Conservation (phyloP, 2,797 vertebrate species). For the Falco columbarius region DNA sequence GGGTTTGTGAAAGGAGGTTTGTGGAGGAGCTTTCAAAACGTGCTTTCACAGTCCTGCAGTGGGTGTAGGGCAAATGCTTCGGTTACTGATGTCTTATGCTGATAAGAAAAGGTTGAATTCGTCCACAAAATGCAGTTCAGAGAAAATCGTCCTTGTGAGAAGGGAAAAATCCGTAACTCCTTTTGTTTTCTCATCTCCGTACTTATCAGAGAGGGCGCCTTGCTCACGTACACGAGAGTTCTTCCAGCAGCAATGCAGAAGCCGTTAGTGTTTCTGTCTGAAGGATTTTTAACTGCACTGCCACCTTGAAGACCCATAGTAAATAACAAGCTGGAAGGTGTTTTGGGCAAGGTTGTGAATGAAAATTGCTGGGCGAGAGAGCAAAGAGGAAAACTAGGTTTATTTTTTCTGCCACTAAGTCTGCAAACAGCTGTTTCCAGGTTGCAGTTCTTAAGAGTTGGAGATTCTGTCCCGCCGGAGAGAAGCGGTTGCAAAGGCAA, state of each 20-base stretch:
- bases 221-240: not conserved
- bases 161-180: not conserved
- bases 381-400: not conserved
- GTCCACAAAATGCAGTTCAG: not conserved
- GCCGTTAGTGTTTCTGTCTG: not conserved
- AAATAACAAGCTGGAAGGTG: not conserved
- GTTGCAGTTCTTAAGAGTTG: fast-evolving
- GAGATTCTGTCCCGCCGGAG: not conserved
- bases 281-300: not conserved
- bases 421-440: not conserved
- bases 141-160: not conserved
- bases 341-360: not conserved
- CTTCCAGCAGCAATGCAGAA: not conserved
- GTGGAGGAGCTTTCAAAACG: not conserved
- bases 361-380: not conserved
- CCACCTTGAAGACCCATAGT: not conserved
- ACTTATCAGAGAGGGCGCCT: slow-evolving; percentile 19
- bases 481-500: not conserved
- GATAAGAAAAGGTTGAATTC: slow-evolving; percentile 7
- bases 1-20: not conserved
- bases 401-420: not conserved
- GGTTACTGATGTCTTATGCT: not conserved
- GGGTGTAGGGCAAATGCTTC: not conserved
- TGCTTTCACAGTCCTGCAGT: not conserved
- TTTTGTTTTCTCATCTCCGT: not conserved